Evolutionary conservation across 2,113 vertebrate genomes (phyloP).

Genomic region (Rhizomys pruinosus): DNA sequence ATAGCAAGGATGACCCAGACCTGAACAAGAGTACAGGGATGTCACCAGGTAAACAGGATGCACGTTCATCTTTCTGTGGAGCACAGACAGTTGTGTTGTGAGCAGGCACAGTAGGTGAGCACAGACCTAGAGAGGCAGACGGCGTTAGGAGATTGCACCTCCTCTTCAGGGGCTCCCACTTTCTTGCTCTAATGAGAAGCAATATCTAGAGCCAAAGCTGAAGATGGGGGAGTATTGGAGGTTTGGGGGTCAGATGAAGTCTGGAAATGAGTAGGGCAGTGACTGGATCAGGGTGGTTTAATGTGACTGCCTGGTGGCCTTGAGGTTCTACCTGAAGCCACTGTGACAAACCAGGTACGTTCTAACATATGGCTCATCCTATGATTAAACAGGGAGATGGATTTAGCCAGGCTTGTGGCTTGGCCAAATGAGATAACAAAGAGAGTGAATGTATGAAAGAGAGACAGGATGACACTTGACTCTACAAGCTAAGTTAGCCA

Average conservation of each 20-base stretch:
- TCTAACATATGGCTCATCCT: not conserved
- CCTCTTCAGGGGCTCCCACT: not conserved
- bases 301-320: not conserved
- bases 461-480: not conserved
- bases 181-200: not conserved
- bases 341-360: not conserved
- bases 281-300: not conserved
- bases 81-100: accelerated
- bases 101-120: not conserved
- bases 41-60: not conserved
- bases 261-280: not conserved
- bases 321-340: not conserved
- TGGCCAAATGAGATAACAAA: not conserved
- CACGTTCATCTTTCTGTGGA: not conserved
- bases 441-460: not conserved
- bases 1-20: not conserved
- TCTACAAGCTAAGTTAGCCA: not conserved
- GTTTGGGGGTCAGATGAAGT: not conserved
- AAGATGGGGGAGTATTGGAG: not conserved
- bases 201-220: not conserved
- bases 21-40: not conserved
- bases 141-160: accelerated
- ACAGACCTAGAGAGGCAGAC: not conserved
- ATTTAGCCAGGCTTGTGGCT: not conserved
- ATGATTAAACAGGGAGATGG: not conserved